These are phyloP conservation scores for Hippocampus abdominalis DNA, from an alignment of 2,113 vertebrate genomes.

Conservation along the genomic window DNA sequence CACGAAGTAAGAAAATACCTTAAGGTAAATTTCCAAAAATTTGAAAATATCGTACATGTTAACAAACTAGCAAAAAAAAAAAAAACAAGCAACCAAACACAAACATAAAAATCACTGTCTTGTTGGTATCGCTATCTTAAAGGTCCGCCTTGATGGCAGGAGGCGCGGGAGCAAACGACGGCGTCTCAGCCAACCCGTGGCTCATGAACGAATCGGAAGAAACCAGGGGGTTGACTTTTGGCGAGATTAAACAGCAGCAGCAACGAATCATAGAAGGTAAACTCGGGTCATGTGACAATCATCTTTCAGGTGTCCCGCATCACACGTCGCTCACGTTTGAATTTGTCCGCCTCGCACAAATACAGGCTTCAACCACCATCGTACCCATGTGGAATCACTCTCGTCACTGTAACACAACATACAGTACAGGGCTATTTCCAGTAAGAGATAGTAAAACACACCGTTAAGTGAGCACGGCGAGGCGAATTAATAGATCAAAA, in stretches of 20 bases:
- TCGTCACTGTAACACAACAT: neutral
- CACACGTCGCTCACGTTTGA: neutral
- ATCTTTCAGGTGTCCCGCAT: neutral
- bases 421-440: neutral
- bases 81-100: neutral
- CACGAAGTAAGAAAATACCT: neutral
- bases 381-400: neutral
- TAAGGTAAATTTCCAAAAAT: neutral
- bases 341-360: neutral
- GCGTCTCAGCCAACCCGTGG: slow-evolving; percentile 79
- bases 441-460: slow-evolving; percentile 1
- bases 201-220: slow-evolving; percentile 89
- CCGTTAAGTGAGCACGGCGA: neutral
- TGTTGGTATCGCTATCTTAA: slow-evolving; percentile 10
- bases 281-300: neutral
- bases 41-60: too few relatives aligned
- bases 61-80: neutral
- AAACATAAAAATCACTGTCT: neutral
- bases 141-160: slow-evolving; percentile 84
- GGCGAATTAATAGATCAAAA: slow-evolving; percentile 5
- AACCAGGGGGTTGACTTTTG: slow-evolving; percentile 81
- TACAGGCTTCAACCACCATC: neutral
- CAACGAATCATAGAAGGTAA: slow-evolving; percentile 87
- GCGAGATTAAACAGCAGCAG: slow-evolving; percentile 89
- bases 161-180: slow-evolving; percentile 61